Conservation (phyloP, 2,888 invertebrate species). For the Cephus nigrinus region DNA sequence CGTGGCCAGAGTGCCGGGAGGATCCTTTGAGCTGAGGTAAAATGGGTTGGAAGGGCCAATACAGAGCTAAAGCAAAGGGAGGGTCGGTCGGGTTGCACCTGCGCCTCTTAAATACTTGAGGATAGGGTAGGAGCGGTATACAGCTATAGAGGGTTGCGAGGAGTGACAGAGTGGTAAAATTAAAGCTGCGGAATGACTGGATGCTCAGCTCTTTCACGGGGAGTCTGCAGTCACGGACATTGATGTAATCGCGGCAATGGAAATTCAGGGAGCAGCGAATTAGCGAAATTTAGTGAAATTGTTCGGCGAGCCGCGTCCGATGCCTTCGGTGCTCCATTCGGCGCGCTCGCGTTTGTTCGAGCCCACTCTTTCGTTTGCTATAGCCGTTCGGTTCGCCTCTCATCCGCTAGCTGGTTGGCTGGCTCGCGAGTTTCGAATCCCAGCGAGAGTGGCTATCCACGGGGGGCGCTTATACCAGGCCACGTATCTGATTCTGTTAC, state of each 20-base stretch:
- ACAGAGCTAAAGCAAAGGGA: neutral
- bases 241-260: neutral
- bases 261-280: neutral
- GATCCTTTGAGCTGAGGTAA: neutral
- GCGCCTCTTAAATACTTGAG: neutral
- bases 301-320: neutral
- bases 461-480: slow-evolving; percentile 51
- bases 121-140: neutral
- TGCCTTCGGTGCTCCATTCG: neutral
- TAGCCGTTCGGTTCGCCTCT: neutral
- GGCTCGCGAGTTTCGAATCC: neutral
- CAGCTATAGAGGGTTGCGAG: too few species aligned
- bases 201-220: neutral
- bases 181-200: neutral
- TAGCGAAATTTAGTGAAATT: neutral
- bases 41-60: neutral
- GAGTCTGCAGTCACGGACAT: neutral
- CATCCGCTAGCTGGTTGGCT: neutral
- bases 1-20: neutral
- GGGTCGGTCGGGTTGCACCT: neutral
- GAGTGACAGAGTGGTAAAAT: neutral
- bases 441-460: slow-evolving; percentile 29
- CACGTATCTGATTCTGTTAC: slow-evolving; percentile 63
- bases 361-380: neutral
- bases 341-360: neutral